These are phyloP conservation scores for Spongia lamella DNA, from an alignment of 37 sponge, comb jelly and placozoan species.

Conservation along the genomic window DNA sequence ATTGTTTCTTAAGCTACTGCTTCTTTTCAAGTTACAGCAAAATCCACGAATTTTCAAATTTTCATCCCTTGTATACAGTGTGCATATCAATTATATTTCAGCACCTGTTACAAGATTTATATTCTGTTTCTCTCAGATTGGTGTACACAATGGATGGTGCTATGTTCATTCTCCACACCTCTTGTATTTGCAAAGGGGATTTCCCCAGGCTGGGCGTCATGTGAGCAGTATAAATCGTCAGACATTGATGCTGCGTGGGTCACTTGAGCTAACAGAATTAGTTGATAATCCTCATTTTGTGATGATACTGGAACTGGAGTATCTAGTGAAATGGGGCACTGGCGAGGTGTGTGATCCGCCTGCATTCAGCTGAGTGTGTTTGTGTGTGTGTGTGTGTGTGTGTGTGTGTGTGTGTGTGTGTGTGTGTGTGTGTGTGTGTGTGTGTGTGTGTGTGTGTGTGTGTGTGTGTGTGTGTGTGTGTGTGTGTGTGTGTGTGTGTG, in stretches of 20 bases:
- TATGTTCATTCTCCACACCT: slow-evolving; percentile 26
- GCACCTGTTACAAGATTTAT: background rate
- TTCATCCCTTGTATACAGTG: too few relatives aligned
- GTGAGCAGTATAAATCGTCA: too few relatives aligned
- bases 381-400: background rate
- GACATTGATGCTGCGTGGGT: slow-evolving; percentile 14
- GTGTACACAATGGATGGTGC: slow-evolving; percentile 49
- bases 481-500: background rate
- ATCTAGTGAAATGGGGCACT: slow-evolving; percentile 27
- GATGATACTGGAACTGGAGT: slow-evolving; percentile 48
- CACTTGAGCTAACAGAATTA: slow-evolving; percentile 41
- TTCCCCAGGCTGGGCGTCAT: background rate
- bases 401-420: background rate
- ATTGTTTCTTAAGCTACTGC: too few relatives aligned
- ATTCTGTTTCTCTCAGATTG: slow-evolving; percentile 15
- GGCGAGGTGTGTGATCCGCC: slow-evolving; percentile 20
- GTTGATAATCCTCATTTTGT: slow-evolving; percentile 22
- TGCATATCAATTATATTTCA: too few relatives aligned
- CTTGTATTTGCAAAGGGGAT: slow-evolving; percentile 30
- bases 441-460: background rate
- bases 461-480: background rate
- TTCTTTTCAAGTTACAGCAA: too few relatives aligned
- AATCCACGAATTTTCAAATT: too few relatives aligned
- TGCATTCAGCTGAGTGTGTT: too few relatives aligned
- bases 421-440: background rate